Evolutionary conservation across 2,113 vertebrate species (phyloP).

Genomic region (Ardeotis arabs): DNA sequence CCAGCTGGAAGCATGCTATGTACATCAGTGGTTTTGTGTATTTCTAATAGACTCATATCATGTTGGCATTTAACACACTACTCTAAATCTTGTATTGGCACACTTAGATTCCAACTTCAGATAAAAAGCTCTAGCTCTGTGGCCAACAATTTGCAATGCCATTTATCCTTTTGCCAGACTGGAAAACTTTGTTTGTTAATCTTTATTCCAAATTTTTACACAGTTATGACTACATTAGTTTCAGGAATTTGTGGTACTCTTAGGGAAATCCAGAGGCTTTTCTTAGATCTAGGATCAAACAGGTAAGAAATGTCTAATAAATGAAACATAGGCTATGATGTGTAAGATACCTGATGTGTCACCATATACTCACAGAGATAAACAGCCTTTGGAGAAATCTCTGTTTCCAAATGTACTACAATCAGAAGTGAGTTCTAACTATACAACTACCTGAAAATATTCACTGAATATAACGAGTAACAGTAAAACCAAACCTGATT

Average conservation of each 20-base stretch:
- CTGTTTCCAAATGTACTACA: neutral
- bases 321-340: neutral
- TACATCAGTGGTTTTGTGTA: neutral
- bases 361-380: neutral
- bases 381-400: neutral
- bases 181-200: neutral
- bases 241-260: neutral
- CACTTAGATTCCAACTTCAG: neutral
- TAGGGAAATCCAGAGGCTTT: neutral
- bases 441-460: neutral
- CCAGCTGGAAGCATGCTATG: constrained; percentile 1
- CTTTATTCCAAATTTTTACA: neutral
- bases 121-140: neutral
- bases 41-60: neutral
- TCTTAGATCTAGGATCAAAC: neutral
- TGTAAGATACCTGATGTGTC: neutral
- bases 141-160: neutral
- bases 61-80: neutral
- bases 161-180: neutral
- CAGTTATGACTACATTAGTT: neutral
- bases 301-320: neutral
- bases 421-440: neutral
- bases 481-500: neutral
- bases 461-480: neutral
- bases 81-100: neutral